Evolutionary conservation across 2,888 invertebrate species (phyloP), one percentile per base, ranked within the genome.

Genomic region (Sthenelais limicola): DNA sequence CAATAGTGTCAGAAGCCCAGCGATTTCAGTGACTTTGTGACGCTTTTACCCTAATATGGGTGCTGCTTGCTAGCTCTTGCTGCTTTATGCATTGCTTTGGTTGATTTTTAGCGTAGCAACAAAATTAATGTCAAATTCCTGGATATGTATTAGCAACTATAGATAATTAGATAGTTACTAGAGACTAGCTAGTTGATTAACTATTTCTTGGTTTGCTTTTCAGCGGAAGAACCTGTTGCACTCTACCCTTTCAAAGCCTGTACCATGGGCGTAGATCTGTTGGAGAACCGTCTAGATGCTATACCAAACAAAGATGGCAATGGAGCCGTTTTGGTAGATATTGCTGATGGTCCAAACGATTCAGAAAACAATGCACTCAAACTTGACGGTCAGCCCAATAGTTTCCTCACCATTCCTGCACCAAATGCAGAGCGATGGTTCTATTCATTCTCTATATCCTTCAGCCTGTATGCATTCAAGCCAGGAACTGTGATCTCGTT

Each of bases 251-350:
- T 56, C 30, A 18, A 15, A 18, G 56, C 32, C 3, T 56, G 56
- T 32, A 56, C 56, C 15, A 32, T 21, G 56, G 56, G 56, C 5
- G 56, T 21, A 28, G 56, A 56, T 28, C 56, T 56, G n/a, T n/a
- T 12, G 15, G 32, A 18, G 5, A 56, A 56, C 56, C 32, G 32
- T 21, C 4, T 56, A 33, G 56, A 56, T 21, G 56, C 56, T 3
- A 43, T 43, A 43, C 43, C 18, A 9, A 15, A 43, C 43, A 43
- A 43, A 15, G 30, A 52, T 26, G 52, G 24, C 28, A 48, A 48
- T 24, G 26, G 26, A n/a, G n/a, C 4, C 24, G 30, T 30, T 15
- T 1, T 24, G 26, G 21, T 56, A 12, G n/a, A 32, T 33, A 9
- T 9, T 56, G 56, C 56, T 32, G 56, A 56, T 2, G 56, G 56